Base-by-base conservation (phyloP, 2,113 vertebrate genomes). In the Corvus moneduloides region DNA sequence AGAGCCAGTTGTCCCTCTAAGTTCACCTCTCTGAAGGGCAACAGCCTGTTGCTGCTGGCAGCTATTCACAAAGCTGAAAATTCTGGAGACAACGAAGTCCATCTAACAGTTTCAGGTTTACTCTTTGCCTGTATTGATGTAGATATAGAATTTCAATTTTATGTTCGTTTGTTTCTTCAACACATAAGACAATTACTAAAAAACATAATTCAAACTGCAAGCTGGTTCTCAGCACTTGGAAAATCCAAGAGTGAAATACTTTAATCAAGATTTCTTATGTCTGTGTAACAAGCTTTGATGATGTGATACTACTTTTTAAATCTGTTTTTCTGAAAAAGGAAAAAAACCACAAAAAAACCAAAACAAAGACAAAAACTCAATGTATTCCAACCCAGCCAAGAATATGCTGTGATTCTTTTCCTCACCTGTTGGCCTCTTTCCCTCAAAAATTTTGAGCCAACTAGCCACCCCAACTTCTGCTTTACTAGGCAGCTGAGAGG, bases 311-410 rank as follows among this genome's bases (percentile, higher is more conserved):
- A 13, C 2, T 30, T 81, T 52, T 71, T 14, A 0, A 7, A n/a
- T 46, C 15, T 82, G 5, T 30, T 74, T 78, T 81, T 41, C 43
- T 56, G 27, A 24, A 18, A 55, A 32, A 41, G 32, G 49, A 58
- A 6, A 35, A 43, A 7, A 48, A 37, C 0, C 33, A 37, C 22
- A 52, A 44, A 63, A n/a, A 23, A 3, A 1, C 20, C 6, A 7
- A 63, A 79, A 16, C 12, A 20, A 69, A 71, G 16, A 54, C 27
- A 59, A 75, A 83, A 43, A 0, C 28, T 3, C 18, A 52, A 19
- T 7, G 4, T 75, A 72, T n/a, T 33, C 33, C 39, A 77, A 61
- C 14, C 9, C 52, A 63, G 12, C 7, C 27, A 83, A 83, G 62
- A 79, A 72, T 32, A 37, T 62, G 19, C 7, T 62, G 24, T 76